These are phyloP conservation scores for Eira barbara DNA, from an alignment of 2,113 vertebrate genomes.

Conservation along the genomic window DNA sequence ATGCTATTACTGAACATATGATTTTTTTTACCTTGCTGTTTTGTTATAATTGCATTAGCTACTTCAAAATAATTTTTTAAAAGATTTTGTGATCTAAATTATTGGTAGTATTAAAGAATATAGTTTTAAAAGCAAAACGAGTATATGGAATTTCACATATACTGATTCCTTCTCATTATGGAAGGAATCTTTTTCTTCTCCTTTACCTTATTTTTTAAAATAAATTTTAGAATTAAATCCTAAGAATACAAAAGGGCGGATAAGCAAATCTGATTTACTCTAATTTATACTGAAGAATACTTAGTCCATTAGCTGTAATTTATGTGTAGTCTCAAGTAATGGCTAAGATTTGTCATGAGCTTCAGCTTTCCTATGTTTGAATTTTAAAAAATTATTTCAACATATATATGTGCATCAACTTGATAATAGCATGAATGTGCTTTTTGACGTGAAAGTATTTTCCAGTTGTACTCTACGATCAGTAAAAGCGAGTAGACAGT, in stretches of 20 bases:
- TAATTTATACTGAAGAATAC: background rate
- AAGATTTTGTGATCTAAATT: background rate
- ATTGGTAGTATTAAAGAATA: background rate
- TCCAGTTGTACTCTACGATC: background rate
- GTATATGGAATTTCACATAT: background rate
- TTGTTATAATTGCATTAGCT: background rate
- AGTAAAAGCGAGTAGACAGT: background rate
- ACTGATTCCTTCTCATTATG: background rate
- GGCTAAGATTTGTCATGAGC: background rate
- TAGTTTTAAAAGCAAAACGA: background rate
- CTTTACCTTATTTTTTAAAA: conserved; percentile 7
- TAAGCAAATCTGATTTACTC: conserved; percentile 15
- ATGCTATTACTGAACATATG: background rate
- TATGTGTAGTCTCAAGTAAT: background rate
- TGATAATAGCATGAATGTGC: background rate
- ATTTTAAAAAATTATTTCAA: background rate
- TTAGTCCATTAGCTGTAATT: background rate
- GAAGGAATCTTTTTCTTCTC: background rate
- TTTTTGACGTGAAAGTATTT: background rate
- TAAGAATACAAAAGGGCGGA: background rate
- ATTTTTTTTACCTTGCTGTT: conserved; percentile 1
- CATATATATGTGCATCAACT: background rate
- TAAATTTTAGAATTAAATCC: background rate
- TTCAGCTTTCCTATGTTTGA: conserved; percentile 3
- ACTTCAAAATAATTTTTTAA: background rate